Conservation (phyloP, 2,888 invertebrate species). For the Brenthis daphne region DNA sequence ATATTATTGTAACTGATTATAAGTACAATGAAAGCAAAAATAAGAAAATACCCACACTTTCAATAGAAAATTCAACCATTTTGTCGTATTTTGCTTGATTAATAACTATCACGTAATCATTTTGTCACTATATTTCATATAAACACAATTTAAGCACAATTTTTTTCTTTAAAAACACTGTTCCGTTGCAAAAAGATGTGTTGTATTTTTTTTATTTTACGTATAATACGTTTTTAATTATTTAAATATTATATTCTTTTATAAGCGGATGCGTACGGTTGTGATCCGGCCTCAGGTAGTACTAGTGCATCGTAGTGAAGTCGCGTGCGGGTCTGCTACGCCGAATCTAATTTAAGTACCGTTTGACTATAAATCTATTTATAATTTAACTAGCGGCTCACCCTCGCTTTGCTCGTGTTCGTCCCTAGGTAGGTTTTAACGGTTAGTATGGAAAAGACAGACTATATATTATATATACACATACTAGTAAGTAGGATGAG, state of each 20-base stretch:
- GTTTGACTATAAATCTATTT: constrained; percentile 28
- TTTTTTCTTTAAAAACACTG: too few relatives aligned
- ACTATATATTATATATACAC: too few relatives aligned
- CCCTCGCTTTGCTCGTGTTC: neutral
- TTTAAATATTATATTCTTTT: constrained; percentile 4
- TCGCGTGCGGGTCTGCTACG: constrained; percentile 34
- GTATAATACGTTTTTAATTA: neutral
- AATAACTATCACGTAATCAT: constrained; percentile 9
- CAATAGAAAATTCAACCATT: constrained; percentile 71
- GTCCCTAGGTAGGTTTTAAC: neutral
- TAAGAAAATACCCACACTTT: constrained; percentile 58
- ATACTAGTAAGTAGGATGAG: too few relatives aligned
- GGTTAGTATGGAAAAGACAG: too few relatives aligned
- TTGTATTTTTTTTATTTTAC: too few relatives aligned
- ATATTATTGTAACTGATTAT: neutral
- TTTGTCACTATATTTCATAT: neutral
- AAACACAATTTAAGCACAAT: neutral
- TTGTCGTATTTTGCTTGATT: constrained; percentile 29
- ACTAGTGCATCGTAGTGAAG: constrained; percentile 31
- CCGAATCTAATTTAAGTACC: constrained; percentile 32
- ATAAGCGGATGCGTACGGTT: constrained; percentile 49
- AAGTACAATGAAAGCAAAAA: neutral
- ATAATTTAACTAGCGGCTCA: neutral
- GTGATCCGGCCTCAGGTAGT: constrained; percentile 40
- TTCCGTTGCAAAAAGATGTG: too few relatives aligned